Base-by-base conservation (phyloP, 2,113 vertebrate genomes). In the Triplophysa tibetana region DNA sequence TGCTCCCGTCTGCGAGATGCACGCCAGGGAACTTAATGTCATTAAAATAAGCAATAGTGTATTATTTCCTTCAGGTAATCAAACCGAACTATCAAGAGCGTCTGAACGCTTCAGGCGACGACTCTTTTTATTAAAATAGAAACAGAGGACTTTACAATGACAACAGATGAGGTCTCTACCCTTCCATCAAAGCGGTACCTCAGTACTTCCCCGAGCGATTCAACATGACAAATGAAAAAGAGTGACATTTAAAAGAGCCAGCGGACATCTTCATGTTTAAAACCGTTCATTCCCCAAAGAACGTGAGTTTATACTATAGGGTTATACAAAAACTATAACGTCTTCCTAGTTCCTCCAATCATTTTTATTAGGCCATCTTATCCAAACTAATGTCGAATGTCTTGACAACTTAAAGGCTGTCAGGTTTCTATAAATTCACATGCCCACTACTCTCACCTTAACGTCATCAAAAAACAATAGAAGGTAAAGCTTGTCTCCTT, bases 11-110 rank as follows among this genome's bases (percentile, higher is more conserved):
- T 90, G 87, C 86, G 86, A 84, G 87, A 80, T 77, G 77, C 83
- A 85, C 90, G 88, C 65, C 70, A 88, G 88, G 87, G 90, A 91
- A 88, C 89, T 86, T 90, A 91, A 92, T 93, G 88, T 91, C 76
- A 93, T 92, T 92, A 92, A 91, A 91, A 90, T 89, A 88, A 78
- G 88, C 90, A 89, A 91, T 89, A 89, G 90, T 86, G 81, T 86
- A 90, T 89, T 84, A 90, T 89, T 90, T 93, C 90, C 92, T 92
- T 86, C 82, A 84, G 86, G 89, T 90, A 92, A 93, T 94, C 92
- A 92, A 92, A 89, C 52, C 88, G 8, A 77, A 91, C 89, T 86
- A 91, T 64, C 63, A 85, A 89, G 81, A 85, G 87, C 41, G 80
- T 74, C 76, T 92, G 78, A 90, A 89, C 88, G 89, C 84, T 88